Base-by-base conservation (phyloP, 2,113 vertebrate species). In the Xiphophorus couchianus region DNA sequence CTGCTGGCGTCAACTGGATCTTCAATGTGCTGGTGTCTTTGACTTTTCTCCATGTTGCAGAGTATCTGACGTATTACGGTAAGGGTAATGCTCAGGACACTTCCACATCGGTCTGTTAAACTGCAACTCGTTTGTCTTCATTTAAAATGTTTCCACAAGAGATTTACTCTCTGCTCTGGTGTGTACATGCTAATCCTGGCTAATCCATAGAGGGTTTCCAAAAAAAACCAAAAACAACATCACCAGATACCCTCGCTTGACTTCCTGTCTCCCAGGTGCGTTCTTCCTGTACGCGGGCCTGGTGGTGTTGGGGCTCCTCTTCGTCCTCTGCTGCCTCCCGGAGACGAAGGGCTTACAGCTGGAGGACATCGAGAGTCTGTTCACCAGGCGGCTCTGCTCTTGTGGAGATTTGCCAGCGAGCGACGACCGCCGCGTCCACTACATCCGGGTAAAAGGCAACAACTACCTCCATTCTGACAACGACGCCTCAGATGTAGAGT, bases 1-100 rank as follows among this genome's bases (percentile, higher is more conserved):
- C 98, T 29, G 95, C 98, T 51, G 97, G 96, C 1, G 95, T 98
- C 85, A 99, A 99, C 91, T 99, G 98, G 98, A 95, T 94, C 84
- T 98, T 95, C 89, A 99, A 99, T n/a, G 96, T 99, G 62, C 90
- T 99, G 0, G 96, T 99, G 70, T 99, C 98, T 0, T 78, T 99
- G 85, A 99, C 97, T 0, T 99, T 99, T 85, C 94, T 99, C 44
- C 97, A 99, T 25, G 94, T 96, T 2, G 97, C 98, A 0, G 91
- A 98, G 60, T 96, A 95, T 76, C 96, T 99, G 76, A 98, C 97
- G 0, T 99, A 99, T 83, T 97, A 98, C 10, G 98, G 98, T 99
- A 92, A 78, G 71, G 39, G 22, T 31, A 11, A 15, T 48, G 15
- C 15, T 17, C 44, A 5, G 44, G 44, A 48, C 15, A 5, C 44